phyloP scores from a whole-genome alignment of 2,113 vertebrate species.

The Ictalurus furcatus region DNA sequence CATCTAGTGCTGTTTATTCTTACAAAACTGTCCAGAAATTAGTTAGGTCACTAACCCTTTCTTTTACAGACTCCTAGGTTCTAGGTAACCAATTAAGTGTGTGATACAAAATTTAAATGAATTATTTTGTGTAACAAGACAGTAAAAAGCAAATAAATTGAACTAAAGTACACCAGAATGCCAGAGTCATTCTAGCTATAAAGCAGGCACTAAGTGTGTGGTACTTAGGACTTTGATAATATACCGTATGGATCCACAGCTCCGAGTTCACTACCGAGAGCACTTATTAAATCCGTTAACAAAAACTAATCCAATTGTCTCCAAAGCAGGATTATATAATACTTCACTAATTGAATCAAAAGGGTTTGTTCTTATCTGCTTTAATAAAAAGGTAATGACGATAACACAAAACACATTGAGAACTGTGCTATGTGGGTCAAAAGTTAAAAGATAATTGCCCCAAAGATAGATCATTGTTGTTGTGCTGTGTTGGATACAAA shows the following conservation, averaged over 20 bases:
- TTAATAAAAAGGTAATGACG: slow-evolving; percentile 11
- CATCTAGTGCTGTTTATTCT: background rate
- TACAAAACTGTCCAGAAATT: background rate
- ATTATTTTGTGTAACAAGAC: background rate
- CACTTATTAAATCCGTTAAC: background rate
- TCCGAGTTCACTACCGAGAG: background rate
- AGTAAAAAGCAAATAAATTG: background rate
- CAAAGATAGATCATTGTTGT: background rate
- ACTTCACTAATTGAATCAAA: slow-evolving; percentile 12
- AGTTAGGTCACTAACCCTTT: background rate
- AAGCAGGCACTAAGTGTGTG: background rate
- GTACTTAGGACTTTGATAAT: background rate
- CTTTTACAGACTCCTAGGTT: background rate
- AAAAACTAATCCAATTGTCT: slow-evolving; percentile 5
- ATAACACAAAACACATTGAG: slow-evolving; percentile 18
- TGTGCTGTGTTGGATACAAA: background rate
- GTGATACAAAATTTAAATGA: background rate
- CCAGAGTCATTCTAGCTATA: background rate
- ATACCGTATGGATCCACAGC: background rate
- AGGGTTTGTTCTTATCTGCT: slow-evolving; percentile 6
- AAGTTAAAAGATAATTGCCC: background rate
- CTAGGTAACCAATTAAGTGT: background rate
- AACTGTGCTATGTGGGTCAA: background rate
- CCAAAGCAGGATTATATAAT: slow-evolving; percentile 6
- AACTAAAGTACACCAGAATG: background rate